phyloP scores from a whole-genome alignment of 2,113 vertebrate species.

The Monopterus albus region DNA sequence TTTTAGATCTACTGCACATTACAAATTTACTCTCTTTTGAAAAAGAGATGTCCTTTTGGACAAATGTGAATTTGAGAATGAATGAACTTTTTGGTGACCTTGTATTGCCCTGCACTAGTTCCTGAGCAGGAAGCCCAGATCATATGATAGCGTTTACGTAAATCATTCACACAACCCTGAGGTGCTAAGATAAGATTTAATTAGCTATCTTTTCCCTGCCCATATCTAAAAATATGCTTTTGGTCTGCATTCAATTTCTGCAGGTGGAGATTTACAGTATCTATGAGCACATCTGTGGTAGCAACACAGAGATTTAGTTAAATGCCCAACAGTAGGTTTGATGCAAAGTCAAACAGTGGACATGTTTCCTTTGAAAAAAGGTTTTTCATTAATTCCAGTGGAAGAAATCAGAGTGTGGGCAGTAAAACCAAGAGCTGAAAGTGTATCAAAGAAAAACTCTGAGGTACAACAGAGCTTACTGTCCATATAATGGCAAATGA shows the following conservation, averaged over 20 bases:
- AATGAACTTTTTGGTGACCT: slow-evolving; percentile 25
- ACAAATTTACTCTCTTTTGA: slow-evolving; percentile 14
- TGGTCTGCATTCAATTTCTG: not conserved
- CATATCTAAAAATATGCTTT: not conserved
- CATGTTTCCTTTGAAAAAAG: slow-evolving; percentile 33
- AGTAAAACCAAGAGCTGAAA: slow-evolving; percentile 12
- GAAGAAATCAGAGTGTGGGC: slow-evolving; percentile 42
- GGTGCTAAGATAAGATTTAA: slow-evolving; percentile 4
- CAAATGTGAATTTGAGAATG: slow-evolving; percentile 2
- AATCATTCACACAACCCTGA: slow-evolving; percentile 11
- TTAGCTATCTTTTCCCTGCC: not conserved
- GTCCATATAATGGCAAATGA: not conserved
- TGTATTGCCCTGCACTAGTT: not conserved
- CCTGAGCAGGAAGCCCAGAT: not conserved
- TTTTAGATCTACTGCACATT: slow-evolving; percentile 24
- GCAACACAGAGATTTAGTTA: slow-evolving; percentile 29
- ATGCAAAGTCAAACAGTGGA: slow-evolving; percentile 54
- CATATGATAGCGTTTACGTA: slow-evolving; percentile 3
- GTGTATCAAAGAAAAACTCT: slow-evolving; percentile 14
- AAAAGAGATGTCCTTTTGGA: slow-evolving; percentile 23
- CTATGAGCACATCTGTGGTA: slow-evolving; percentile 50
- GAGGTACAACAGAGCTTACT: slow-evolving; percentile 16
- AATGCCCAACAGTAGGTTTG: slow-evolving; percentile 25
- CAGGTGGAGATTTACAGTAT: slow-evolving; percentile 3
- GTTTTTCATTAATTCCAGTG: slow-evolving; percentile 39